Base-by-base conservation (phyloP, 2,797 vertebrate genomes). In the Micropoecilia bifurca region DNA sequence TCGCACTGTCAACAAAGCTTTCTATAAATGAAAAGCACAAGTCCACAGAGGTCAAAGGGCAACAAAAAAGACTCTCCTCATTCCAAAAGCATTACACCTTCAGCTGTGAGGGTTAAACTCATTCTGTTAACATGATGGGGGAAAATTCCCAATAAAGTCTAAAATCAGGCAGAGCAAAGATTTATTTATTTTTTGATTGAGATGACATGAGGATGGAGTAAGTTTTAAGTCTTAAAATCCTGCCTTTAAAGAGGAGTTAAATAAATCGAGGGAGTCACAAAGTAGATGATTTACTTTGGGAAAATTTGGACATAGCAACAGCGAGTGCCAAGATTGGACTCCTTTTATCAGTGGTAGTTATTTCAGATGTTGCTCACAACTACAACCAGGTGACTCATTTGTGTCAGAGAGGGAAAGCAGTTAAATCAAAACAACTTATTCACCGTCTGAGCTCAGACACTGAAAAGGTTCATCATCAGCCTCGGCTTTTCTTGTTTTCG, bases 261-360 rank as follows among this genome's bases (percentile, higher is more conserved):
- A 10, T 84, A 57, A 81, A 84, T 85, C 22, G 59, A 9, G 76
- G 71, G 30, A 22, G 85, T 75, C 71, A 76, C 14, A 48, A 77
- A 79, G 14, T 10, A 69, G 3, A 28, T 79, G 36, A 88, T 88
- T 86, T 74, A 50, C 59, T 59, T 50, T 61, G 41, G 55, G 75
- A 45, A 79, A 89, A 84, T 10, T 88, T 41, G 78, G 80, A 81
- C 72, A 39, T 72, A 45, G 36, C 30, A 33, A 69, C 45, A 69
- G 22, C 45, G 39, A 50, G 76, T n/a, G n/a, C n/a, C n/a, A n/a
- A n/a, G 63, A 12, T 76, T 73, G 14, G 36, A 57, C 36, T 74
- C 30, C 28, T 68, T 73, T 79, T 84, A 78, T 84, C 81, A 75
- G 68, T 41, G 39, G 43, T 47, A 61, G 73, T 41, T 3, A 73